phyloP scores from a whole-genome alignment of 2,113 vertebrate genomes.

The Lepus timidus region DNA sequence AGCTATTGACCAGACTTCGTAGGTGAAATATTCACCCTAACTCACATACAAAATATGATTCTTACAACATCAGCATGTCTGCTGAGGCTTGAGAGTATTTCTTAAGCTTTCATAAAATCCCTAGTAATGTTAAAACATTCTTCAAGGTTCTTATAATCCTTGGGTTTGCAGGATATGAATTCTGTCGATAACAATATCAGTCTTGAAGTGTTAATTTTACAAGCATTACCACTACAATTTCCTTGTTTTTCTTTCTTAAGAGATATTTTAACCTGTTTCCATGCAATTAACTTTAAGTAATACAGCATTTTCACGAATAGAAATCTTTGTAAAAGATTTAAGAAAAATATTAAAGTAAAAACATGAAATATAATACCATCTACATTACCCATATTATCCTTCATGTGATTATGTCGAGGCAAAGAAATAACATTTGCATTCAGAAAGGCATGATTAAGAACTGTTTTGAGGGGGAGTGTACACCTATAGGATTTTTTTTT shows the following conservation, averaged over 20 bases:
- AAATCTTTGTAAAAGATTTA: neutral
- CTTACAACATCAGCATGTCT: neutral
- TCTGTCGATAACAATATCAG: neutral
- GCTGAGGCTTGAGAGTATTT: conserved; percentile 15
- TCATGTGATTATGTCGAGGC: neutral
- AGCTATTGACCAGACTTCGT: conserved; percentile 49
- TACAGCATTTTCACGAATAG: neutral
- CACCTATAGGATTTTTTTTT: no score
- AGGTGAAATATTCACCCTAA: conserved; percentile 38
- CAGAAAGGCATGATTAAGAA: neutral
- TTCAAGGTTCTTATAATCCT: neutral
- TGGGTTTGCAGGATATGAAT: neutral
- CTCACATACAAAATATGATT: conserved; percentile 52
- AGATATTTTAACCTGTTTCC: neutral
- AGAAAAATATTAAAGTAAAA: neutral
- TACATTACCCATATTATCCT: neutral
- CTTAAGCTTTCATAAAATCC: conserved; percentile 20
- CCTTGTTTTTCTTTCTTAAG: neutral
- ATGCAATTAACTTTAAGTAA: neutral
- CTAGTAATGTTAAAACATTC: neutral
- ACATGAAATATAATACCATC: neutral
- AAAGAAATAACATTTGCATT: neutral
- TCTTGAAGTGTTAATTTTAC: neutral
- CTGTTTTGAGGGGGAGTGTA: neutral
- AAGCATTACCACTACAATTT: neutral